A percentile compares a stretch with the other conserved stretches of the same genome.
phyloP scores from a whole-genome alignment of 2,888 invertebrate genomes.

The Epistrophe eligans region DNA sequence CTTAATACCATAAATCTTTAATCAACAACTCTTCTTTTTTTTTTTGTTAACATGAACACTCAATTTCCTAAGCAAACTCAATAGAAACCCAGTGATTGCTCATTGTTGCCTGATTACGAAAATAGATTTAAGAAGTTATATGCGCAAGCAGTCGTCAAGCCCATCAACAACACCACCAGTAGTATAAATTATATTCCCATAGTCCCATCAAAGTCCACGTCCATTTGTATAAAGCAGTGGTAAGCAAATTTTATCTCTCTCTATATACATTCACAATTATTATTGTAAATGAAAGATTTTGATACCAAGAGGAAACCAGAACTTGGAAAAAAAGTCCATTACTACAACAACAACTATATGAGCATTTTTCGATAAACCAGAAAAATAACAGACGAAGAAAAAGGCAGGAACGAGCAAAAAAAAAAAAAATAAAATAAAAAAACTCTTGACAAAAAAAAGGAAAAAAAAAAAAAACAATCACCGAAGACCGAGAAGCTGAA shows the following conservation, averaged over 20 bases:
- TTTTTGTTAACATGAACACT: not conserved
- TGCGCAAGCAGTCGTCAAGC: slow-evolving; percentile 13
- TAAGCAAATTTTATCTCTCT: slow-evolving; percentile 67
- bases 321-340: not conserved
- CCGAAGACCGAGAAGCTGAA: slow-evolving; percentile 44
- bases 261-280: slow-evolving; percentile 44
- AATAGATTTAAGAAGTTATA: slow-evolving; percentile 57
- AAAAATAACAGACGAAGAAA: slow-evolving; percentile 46
- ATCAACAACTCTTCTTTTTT: not conserved
- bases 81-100: slow-evolving; percentile 36
- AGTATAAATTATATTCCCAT: slow-evolving; percentile 11
- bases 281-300: slow-evolving; percentile 46
- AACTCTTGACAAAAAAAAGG: slow-evolving; percentile 15
- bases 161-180: not conserved
- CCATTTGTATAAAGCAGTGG: slow-evolving; percentile 44
- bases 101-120: slow-evolving; percentile 47
- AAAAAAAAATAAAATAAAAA: slow-evolving; percentile 16
- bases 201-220: slow-evolving; percentile 3
- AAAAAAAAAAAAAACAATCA: slow-evolving; percentile 6
- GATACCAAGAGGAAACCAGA: slow-evolving; percentile 40
- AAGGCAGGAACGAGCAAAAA: slow-evolving; percentile 17
- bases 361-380: slow-evolving; percentile 52
- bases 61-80: not conserved
- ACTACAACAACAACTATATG: not conserved
- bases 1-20: not conserved